These are phyloP conservation scores for Bufotes viridis DNA, from an alignment of 2,797 vertebrate species.

Conservation along the genomic window DNA sequence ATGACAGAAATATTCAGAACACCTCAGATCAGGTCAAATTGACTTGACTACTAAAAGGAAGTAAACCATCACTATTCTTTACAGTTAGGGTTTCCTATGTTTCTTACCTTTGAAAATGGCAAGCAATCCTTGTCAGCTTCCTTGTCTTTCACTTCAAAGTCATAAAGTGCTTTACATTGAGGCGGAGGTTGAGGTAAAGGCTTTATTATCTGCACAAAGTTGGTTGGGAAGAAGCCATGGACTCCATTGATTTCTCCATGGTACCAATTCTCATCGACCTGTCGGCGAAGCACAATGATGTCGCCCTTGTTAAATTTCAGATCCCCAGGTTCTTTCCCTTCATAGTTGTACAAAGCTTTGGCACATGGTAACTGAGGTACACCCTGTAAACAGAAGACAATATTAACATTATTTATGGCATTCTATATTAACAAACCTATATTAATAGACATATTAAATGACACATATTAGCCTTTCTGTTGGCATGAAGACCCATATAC, in stretches of 20 bases:
- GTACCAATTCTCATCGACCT: constrained; percentile 99
- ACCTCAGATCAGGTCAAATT: not conserved
- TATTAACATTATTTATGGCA: not conserved
- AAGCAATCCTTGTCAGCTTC: constrained; percentile 99
- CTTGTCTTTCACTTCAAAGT: constrained; percentile 99
- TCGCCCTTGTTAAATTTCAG: constrained; percentile 98
- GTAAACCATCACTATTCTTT: not conserved
- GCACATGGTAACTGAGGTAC: constrained; percentile 96
- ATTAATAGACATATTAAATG: no score
- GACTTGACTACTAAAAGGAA: not conserved
- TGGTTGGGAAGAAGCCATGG: constrained; percentile 98
- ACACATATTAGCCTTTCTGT: no score
- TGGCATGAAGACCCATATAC: no score
- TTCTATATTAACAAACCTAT: no score
- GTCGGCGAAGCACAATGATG: constrained; percentile 94
- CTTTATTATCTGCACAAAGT: constrained; percentile 98
- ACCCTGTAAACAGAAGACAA: constrained; percentile 75
- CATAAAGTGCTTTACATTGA: constrained; percentile 98
- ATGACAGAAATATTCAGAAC: not conserved
- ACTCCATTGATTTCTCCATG: constrained; percentile 94
- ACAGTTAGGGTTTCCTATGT: no score
- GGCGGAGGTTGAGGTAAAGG: constrained; percentile 95
- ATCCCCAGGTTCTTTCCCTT: constrained; percentile 96
- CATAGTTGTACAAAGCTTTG: constrained; percentile 98
- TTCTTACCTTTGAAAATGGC: constrained; percentile 92